These are phyloP conservation scores for Branchinecta lindahli DNA, from an alignment of 1,140 invertebrate species.

Conservation along the genomic window DNA sequence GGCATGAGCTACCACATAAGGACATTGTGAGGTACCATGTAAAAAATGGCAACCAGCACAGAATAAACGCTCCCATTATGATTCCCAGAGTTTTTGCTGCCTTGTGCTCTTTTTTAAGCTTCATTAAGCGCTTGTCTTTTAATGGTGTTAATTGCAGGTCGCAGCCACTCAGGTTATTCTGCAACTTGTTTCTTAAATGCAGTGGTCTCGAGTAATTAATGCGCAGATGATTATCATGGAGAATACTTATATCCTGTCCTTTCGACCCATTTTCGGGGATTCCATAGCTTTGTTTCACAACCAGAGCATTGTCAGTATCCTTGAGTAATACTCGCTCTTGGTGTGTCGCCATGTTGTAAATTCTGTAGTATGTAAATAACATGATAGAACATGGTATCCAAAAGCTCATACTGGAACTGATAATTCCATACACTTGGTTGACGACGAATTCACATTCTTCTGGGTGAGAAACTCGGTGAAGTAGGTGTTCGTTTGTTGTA, in stretches of 20 bases:
- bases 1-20: conserved; percentile 54
- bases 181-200: background rate
- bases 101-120: conserved; percentile 79
- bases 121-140: conserved; percentile 42
- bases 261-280: no score
- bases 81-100: conserved; percentile 86
- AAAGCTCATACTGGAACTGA: conserved; percentile 85
- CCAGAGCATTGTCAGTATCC: conserved; percentile 28
- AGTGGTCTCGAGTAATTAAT: background rate
- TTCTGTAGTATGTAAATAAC: conserved; percentile 77
- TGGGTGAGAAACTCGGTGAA: conserved; percentile 42
- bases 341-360: conserved; percentile 74
- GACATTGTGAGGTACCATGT: conserved; percentile 72
- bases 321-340: conserved; percentile 73
- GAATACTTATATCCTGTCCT: no score
- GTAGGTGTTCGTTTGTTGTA: conserved; percentile 57
- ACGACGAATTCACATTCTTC: conserved; percentile 61
- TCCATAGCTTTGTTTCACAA: background rate
- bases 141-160: conserved; percentile 53
- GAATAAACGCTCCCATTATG: conserved; percentile 78
- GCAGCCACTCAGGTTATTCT: background rate
- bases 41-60: conserved; percentile 96
- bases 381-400: conserved; percentile 93
- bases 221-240: background rate
- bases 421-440: conserved; percentile 57